Evolutionary conservation across 2,888 invertebrate genomes (phyloP).

Genomic region (Mythimna pallens): DNA sequence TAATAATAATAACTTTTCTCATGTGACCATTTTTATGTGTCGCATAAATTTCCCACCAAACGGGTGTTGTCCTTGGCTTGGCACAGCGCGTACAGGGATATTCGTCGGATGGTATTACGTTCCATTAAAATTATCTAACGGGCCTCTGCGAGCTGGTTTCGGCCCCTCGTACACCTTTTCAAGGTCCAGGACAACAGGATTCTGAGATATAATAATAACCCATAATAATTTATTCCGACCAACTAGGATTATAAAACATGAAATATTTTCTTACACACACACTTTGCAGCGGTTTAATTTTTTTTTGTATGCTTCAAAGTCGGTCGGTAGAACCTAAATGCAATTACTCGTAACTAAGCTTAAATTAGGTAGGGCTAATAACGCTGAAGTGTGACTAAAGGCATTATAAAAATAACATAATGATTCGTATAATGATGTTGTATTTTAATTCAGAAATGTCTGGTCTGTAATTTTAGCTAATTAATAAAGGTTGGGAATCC

Average conservation of each 20-base stretch:
- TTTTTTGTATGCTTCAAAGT: conserved; percentile 1
- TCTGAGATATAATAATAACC: no score
- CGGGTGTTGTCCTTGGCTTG: no score
- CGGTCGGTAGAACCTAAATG: conserved; percentile 12
- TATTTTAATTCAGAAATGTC: conserved; percentile 53
- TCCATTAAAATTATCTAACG: no score
- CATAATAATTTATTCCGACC: no score
- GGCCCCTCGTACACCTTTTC: no score
- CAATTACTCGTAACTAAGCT: conserved; percentile 6
- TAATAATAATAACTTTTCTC: not conserved
- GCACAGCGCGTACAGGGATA: no score
- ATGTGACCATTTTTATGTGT: not conserved
- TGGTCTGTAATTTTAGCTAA: conserved; percentile 55
- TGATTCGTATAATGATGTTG: conserved; percentile 49
- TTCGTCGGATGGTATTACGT: no score
- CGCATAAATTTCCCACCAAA: no score
- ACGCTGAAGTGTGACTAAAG: conserved; percentile 33
- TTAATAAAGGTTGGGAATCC: conserved; percentile 60
- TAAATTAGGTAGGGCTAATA: conserved; percentile 41
- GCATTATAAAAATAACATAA: conserved; percentile 50
- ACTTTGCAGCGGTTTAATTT: not conserved
- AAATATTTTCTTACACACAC: no score
- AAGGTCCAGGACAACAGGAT: no score
- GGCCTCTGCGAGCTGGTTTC: no score
- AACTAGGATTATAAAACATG: no score